Evolutionary conservation across 2,888 invertebrate genomes (phyloP), one percentile per base, ranked within the genome.

Genomic region (Belgica antarctica): DNA sequence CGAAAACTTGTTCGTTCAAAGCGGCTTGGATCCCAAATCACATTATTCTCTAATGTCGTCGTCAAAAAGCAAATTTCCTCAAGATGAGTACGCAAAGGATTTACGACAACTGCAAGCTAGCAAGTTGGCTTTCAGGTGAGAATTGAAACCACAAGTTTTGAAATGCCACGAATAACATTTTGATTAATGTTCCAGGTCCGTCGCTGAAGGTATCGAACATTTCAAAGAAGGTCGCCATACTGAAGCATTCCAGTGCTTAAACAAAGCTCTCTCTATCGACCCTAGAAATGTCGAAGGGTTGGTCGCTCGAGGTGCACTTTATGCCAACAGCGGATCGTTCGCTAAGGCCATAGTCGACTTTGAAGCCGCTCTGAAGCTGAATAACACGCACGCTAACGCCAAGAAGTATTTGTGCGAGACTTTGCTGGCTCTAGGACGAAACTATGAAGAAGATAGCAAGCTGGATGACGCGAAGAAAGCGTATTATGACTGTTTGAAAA

Each of bases 371-470:
- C 80, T 96, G 41, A 89, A 91, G 78, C 79, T 93, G 52, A 94
- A 96, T 80, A 90, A 91, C 1, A 90, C 87, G 72, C 96, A 97
- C 80, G 89, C 89, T 1, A 96, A 96, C 81, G 96, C 96, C 31
- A 87, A 92, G 71, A 95, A 94, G 78, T 97, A 96, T 81, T 87
- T 95, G 83, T 91, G 94, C 31, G 95, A 96, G 79, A 96, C 96
- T 0, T 81, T 95, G 57, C 90, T 95, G 0, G 96, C 95, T 0
- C 81, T 92, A 63, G 96, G 93, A 34, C 86, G 92, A 62, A 93
- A 92, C 77, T 91, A 90, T 77, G 93, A 94, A 77, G 92, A 92
- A 74, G 91, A 91, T 74, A 90, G 89, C 76, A 92, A 92, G 75
- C 85, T 89, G 68, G 88, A 91, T 1, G 92, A 93, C 73, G 93